phyloP scores from a whole-genome alignment of 1,140 invertebrate species.

The Drosophila watanabei region DNA sequence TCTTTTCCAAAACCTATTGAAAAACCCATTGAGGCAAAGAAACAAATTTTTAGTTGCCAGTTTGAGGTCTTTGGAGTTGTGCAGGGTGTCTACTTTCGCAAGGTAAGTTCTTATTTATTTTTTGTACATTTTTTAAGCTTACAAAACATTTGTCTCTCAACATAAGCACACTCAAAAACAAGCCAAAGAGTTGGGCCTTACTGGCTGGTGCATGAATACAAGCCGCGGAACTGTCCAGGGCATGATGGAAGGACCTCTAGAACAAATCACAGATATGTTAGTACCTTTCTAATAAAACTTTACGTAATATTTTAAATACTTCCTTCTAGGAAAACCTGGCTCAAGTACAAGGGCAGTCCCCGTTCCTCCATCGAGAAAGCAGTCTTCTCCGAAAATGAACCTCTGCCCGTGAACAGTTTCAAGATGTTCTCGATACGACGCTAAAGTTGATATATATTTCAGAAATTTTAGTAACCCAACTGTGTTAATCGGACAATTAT shows the following conservation, averaged over 20 bases:
- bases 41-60: slow-evolving; percentile 42
- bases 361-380: slow-evolving; percentile 58
- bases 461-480: not conserved
- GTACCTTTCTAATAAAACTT: not conserved
- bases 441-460: not conserved
- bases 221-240: slow-evolving; percentile 59
- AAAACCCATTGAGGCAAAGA: not conserved
- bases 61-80: slow-evolving; percentile 63
- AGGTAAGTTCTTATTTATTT: slow-evolving; percentile 21
- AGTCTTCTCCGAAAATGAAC: slow-evolving; percentile 54
- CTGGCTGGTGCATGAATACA: slow-evolving; percentile 73
- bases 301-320: not conserved
- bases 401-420: slow-evolving; percentile 40
- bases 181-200: slow-evolving; percentile 49
- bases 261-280: slow-evolving; percentile 59
- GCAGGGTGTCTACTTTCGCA: slow-evolving; percentile 65
- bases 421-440: slow-evolving; percentile 46
- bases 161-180: slow-evolving; percentile 54
- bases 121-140: too few relatives aligned
- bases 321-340: slow-evolving; percentile 54
- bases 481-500: not conserved
- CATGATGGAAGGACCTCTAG: slow-evolving; percentile 54
- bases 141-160: fast-evolving
- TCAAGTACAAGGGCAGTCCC: slow-evolving; percentile 67
- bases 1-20: not conserved